Evolutionary conservation across 64 coral and sea anemone species (phyloP).

Genomic region (Dendrophyllia cribrosa): DNA sequence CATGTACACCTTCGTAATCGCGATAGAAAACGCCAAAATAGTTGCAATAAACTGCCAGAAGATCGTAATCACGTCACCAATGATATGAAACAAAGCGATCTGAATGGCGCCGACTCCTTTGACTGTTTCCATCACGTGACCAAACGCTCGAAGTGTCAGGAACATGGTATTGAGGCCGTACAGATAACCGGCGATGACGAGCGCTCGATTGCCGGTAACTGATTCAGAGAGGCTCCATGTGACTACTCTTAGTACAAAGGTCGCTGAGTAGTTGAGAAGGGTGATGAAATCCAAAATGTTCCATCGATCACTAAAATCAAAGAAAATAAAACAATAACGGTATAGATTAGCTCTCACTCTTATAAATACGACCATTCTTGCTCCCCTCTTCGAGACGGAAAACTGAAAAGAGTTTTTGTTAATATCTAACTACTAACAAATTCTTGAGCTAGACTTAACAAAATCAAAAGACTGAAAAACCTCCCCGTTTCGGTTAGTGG

Average conservation of each 20-base stretch:
- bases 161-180: slow-evolving; percentile 39
- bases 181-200: slow-evolving; percentile 16
- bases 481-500: too few species aligned
- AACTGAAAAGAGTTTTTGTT: too few species aligned
- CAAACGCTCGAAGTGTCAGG: slow-evolving; percentile 17
- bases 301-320: too few species aligned
- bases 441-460: too few species aligned
- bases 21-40: slow-evolving; percentile 1
- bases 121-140: slow-evolving; percentile 10
- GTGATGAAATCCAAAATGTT: too few species aligned
- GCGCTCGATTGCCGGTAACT: slow-evolving; percentile 1
- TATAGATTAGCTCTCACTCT: too few species aligned
- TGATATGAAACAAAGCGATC: slow-evolving; percentile 22
- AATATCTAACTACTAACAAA: too few species aligned
- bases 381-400: too few species aligned
- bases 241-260: neutral
- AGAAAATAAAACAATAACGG: too few species aligned
- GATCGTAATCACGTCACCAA: neutral
- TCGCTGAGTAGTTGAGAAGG: too few species aligned
- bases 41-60: slow-evolving; percentile 2
- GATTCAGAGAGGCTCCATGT: neutral
- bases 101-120: neutral
- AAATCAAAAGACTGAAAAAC: too few species aligned
- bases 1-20: neutral
- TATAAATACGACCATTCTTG: too few species aligned